Conservation (phyloP, 1,140 invertebrate genomes). For the Gonatopus flavifemur region DNA sequence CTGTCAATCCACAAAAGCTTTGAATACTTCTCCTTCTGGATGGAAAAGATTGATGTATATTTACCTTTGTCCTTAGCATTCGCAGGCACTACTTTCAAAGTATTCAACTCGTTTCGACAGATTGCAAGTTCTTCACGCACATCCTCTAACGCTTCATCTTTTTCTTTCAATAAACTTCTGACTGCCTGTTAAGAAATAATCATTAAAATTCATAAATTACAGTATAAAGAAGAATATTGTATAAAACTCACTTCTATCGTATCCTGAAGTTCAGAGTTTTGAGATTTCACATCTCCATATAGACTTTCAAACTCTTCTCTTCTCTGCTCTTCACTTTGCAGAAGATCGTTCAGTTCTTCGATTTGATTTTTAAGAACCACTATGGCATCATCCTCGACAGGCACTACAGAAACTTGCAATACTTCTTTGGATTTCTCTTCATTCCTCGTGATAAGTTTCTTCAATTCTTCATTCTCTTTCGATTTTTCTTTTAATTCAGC, state of each 20-base stretch:
- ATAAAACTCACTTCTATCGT: slow-evolving; percentile 15
- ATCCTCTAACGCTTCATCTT: slow-evolving; percentile 28
- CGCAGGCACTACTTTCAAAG: slow-evolving; percentile 29
- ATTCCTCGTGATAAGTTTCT: neutral
- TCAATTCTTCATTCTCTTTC: slow-evolving; percentile 16
- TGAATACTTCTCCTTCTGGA: too few relatives aligned
- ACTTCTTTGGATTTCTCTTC: slow-evolving; percentile 10
- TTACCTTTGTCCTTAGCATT: slow-evolving; percentile 38
- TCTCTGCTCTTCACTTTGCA: slow-evolving; percentile 18
- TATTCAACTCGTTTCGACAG: slow-evolving; percentile 31
- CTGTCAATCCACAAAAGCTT: slow-evolving; percentile 20
- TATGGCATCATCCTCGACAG: slow-evolving; percentile 10
- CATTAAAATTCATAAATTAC: slow-evolving; percentile 1
- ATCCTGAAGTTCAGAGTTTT: slow-evolving; percentile 17
- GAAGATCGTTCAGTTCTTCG: slow-evolving; percentile 12
- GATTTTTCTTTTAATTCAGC: neutral
- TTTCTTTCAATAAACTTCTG: slow-evolving; percentile 23
- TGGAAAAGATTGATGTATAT: too few relatives aligned
- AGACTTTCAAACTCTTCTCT: slow-evolving; percentile 8
- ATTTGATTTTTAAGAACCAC: slow-evolving; percentile 7
- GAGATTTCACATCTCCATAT: slow-evolving; percentile 8
- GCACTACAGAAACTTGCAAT: neutral
- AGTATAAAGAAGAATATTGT: neutral
- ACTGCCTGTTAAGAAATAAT: slow-evolving; percentile 20
- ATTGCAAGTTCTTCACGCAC: slow-evolving; percentile 29